Evolutionary conservation across 2,797 vertebrate genomes (phyloP), one percentile per base, ranked within the genome.

Genomic region (Danio choprae): DNA sequence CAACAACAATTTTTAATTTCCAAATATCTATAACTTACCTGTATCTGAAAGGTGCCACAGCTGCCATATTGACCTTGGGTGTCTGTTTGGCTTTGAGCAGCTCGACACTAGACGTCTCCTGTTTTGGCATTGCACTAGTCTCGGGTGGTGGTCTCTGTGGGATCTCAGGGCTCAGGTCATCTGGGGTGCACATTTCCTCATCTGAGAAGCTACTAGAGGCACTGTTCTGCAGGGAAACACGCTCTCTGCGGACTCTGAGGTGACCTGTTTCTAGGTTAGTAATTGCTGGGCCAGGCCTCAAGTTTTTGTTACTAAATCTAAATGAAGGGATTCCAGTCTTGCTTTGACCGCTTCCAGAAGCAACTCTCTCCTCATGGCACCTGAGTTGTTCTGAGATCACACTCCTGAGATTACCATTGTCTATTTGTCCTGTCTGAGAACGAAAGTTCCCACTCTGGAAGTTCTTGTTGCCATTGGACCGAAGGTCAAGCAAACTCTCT

Each of bases 1-100:
- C 29, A 29, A 29, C 1, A 29, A 3, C 29, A 29, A 1, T 29
- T 29, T 29, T 29, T 29, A 29, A 29, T 29, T 29, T 29, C 29
- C 29, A 29, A 51, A 18, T 74, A n/a, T 16, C 7, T 36, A 29
- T 36, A 56, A 74, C 91, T 91, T 84, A 96, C 96, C 94, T 92
- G 92, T 96, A 96, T 85, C 92, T 95, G 90, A 97, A 98, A 5
- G 96, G 96, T 46, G 96, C 96, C 60, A 98, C 96, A 0, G 96
- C 95, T 6, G 95, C 96, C 29, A 95, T 97, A 90, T 96, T 92
- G 0, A 96, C 94, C 77, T 87, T 94, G 48, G 87, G 93, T 55
- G 90, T 87, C 0, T 84, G 84, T 1, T 80, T 84, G 60, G 90
- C 89, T 60, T 44, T 72, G 10, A 87, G 80, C 8, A 60, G 22